These are phyloP conservation scores for Mylabris phalerata DNA, from an alignment of 1,140 invertebrate species.

Conservation along the genomic window DNA sequence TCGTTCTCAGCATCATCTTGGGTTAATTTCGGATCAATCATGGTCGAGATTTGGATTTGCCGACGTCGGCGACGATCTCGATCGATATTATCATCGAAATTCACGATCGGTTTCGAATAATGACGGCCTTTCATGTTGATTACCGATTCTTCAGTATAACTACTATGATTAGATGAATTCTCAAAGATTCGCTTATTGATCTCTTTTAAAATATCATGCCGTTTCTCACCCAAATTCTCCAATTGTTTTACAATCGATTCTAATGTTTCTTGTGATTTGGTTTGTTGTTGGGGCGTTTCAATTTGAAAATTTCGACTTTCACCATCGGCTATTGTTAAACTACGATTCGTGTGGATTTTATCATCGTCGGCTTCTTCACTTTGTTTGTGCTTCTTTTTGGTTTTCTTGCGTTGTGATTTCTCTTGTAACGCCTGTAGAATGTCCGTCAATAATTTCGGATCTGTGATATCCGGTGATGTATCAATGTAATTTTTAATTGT, in stretches of 20 bases:
- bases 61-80: slow-evolving; percentile 34
- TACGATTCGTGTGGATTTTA: slow-evolving; percentile 32
- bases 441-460: slow-evolving; percentile 42
- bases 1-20: slow-evolving; percentile 54
- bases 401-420: slow-evolving; percentile 16
- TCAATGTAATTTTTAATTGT: slow-evolving; percentile 26
- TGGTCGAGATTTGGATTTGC: not conserved
- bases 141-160: slow-evolving; percentile 13
- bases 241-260: slow-evolving; percentile 52
- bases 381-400: slow-evolving; percentile 5
- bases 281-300: slow-evolving; percentile 11
- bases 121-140: slow-evolving; percentile 30
- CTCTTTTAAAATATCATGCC: slow-evolving; percentile 46
- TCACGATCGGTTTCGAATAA: slow-evolving; percentile 32
- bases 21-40: slow-evolving; percentile 43
- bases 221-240: slow-evolving; percentile 47
- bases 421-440: slow-evolving; percentile 34
- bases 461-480: slow-evolving; percentile 40
- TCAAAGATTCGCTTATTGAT: slow-evolving; percentile 35
- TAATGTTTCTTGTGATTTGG: slow-evolving; percentile 51
- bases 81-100: slow-evolving; percentile 34
- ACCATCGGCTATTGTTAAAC: slow-evolving; percentile 33
- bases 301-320: slow-evolving; percentile 34
- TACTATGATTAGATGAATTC: slow-evolving; percentile 33
- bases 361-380: slow-evolving; percentile 3